Base-by-base conservation (phyloP, 2,113 vertebrate genomes). In the Larimichthys crocea region DNA sequence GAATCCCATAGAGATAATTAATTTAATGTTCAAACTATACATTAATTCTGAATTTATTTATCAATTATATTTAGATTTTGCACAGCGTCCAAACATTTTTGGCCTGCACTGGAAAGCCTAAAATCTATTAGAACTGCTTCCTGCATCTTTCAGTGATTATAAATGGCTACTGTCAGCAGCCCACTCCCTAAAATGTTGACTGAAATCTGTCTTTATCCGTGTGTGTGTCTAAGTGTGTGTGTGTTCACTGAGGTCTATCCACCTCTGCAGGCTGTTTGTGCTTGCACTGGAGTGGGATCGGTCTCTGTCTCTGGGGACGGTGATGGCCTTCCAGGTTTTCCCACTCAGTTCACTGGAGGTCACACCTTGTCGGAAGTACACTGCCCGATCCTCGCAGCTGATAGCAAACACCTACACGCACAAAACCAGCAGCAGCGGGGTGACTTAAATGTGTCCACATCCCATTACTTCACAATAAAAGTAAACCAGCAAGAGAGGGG, bases 301-400 rank as follows among this genome's bases (percentile, higher is more conserved):
- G 81, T 99, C 97, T n/a, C 92, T 87, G 20, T 99, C 97, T 84
- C 96, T 85, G 70, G 93, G 86, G 53, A 94, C 94, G 0, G 91
- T 84, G 17, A 99, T 94, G 20, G 94, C 94, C 84, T 95, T 99
- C 98, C 98, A 99, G 0, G 95, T 94, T 91, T 99, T 99, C n/a
- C 98, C 98, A 2, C 97, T 99, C 71, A 99, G 95, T 88, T 99
- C 98, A 19, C 95, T 97, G 17, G 95, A 94, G 3, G 97, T 99
- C 74, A 99, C 94, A 0, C 98, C 98, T 82, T 99, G 98, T 4
- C 98, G 96, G 82, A 97, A 98, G 91, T 96, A 97, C 69, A 99
- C 82, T 0, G 94, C 93, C 78, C 97, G 95, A 74, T 99, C 97
- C 62, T 97, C 96, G 0, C 91, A 94, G 90, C 95, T 71, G 0